Evolutionary conservation across 2,113 vertebrate genomes (phyloP), one percentile per base, ranked within the genome.

Genomic region (Gopherus evgoodei): DNA sequence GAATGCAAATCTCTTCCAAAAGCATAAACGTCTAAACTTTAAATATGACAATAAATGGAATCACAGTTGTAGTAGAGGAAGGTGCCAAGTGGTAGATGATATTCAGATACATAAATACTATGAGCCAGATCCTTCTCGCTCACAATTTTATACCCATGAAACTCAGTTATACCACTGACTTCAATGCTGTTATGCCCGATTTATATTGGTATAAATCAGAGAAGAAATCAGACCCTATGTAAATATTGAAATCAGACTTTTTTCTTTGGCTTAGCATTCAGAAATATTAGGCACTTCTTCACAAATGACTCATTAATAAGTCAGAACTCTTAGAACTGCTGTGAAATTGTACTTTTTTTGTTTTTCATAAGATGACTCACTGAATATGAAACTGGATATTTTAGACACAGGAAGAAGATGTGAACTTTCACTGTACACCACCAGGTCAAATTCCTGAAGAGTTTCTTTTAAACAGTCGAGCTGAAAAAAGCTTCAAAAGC

Each of bases 1-100:
- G 6, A 59, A 91, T 93, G 44, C 22, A 50, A 62, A 83, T 65
- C 84, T 29, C 24, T 89, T 94, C 88, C 59, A 94, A 72, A 96
- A 85, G 57, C 82, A 38, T n/a, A 69, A 69, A 69, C 31, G 38
- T 69, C 35, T 69, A 38, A n/a, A 38, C 31, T 24, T 38, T 47
- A 81, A 82, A 16, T 81, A 5, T 81, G 56, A 78, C 89, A 57
- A 25, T 50, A 95, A 69, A 81, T 35, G 93, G 35, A 69, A 69
- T 69, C 31, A 35, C 62, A n/a, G 31, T 69, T 69, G 62, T 35
- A 69, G n/a, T 19, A 69, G 35, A n/a, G 27, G 6, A 35, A 35
- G 35, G 16, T 35, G 31, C 65, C 65, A 38, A 69, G 35, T 69
- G 35, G 16, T 38, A 69, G 35, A 69, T n/a, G n/a, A 19, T n/a